Base-by-base conservation (phyloP, 2,113 vertebrate genomes). In the Agelaius phoeniceus region DNA sequence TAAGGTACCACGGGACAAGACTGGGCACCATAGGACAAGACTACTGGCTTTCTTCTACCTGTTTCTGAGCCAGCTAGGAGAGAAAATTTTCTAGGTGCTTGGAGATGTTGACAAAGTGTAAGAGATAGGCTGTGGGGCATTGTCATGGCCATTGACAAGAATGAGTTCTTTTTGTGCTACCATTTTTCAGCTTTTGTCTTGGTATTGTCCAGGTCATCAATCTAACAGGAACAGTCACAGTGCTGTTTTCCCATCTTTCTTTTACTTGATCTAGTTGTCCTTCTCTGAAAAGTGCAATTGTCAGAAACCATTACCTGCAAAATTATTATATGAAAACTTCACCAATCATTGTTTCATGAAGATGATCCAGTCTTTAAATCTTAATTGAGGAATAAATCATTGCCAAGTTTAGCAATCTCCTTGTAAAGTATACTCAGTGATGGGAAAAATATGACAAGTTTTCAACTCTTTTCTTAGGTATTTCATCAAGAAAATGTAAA, bases 321-420 rank as follows among this genome's bases (percentile, higher is more conserved):
- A 84, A 46, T 21, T 84, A 15, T 54, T 84, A 9, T 26, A 44
- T 13, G 13, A 73, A 79, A 80, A 87, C 52, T 54, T 71, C 48
- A 67, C 41, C 39, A 30, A n/a, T 74, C 73, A 84, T 37, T 63
- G 19, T 61, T 84, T 92, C 75, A 84, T 66, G 65, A 93, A 91
- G 86, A 94, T 67, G 57, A 86, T 78, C 37, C 78, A 75, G 83
- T 94, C 52, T 51, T 97, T 95, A 95, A 73, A 91, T 84, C 44
- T 94, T 94, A 87, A 96, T 76, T 93, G 87, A 83, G 24, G 37
- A 95, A 96, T 95, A 95, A 95, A 97, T 96, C 73, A 95, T 86
- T 74, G 9, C 23, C 77, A 39, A 80, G 31, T 90, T 92, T 96
- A 81, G 52, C 68, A 84, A 68, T 81, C 39, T 84, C 35, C 62